Percentiles rank a stretch among this genome's conserved stretches.
phyloP scores from a whole-genome alignment of 2,888 invertebrate genomes.

The Gerris lacustris region DNA sequence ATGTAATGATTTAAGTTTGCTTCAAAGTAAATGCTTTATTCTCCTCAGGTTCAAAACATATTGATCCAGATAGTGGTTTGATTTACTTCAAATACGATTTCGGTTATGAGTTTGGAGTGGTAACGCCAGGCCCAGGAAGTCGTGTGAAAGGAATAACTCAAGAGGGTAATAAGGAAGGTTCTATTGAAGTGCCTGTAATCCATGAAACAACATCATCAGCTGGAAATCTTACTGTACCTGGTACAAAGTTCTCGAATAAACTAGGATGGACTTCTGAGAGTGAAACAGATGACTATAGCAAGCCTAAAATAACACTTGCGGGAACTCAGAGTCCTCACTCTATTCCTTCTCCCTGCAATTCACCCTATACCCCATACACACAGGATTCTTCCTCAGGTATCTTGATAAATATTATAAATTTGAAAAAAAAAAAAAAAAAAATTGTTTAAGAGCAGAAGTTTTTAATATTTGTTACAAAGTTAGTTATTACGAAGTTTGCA shows the following conservation, averaged over 20 bases:
- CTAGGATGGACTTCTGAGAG: slow-evolving; percentile 52
- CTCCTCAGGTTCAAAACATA: slow-evolving; percentile 54
- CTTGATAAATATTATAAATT: slow-evolving; percentile 1
- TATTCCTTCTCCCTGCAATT: slow-evolving; percentile 44
- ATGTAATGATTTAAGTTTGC: too few species aligned
- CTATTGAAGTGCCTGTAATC: slow-evolving; percentile 53
- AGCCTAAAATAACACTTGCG: slow-evolving; percentile 29
- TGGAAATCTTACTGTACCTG: not conserved
- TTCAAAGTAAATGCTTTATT: too few species aligned
- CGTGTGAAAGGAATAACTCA: slow-evolving; percentile 15
- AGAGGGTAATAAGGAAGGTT: slow-evolving; percentile 44
- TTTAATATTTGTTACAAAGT: too few species aligned
- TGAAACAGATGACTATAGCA: slow-evolving; percentile 36
- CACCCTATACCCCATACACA: slow-evolving; percentile 37
- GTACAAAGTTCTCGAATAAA: slow-evolving; percentile 32
- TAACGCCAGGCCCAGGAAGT: slow-evolving; percentile 43
- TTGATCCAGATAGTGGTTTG: slow-evolving; percentile 60
- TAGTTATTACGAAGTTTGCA: too few species aligned
- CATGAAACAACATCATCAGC: slow-evolving; percentile 43
- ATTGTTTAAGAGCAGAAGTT: too few species aligned
- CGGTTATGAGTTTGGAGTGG: slow-evolving; percentile 64
- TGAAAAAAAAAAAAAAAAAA: too few species aligned
- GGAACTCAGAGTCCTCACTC: slow-evolving; percentile 45
- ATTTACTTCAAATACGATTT: slow-evolving; percentile 74
- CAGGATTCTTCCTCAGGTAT: slow-evolving; percentile 30